These are phyloP conservation scores for Carposina sasakii DNA, from an alignment of 1,140 invertebrate genomes.

Conservation along the genomic window DNA sequence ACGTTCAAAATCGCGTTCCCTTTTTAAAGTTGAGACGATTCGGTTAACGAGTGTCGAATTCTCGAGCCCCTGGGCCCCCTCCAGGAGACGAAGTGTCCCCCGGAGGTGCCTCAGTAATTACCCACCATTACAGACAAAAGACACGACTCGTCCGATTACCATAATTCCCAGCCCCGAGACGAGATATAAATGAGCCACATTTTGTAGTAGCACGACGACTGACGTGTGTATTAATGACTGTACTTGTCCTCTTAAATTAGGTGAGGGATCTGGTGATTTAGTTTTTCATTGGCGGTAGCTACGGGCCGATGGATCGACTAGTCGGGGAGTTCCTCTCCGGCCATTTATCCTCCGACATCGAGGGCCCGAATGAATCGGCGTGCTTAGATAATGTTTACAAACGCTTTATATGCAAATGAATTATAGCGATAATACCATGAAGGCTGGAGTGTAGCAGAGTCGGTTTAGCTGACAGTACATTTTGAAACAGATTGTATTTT, in stretches of 20 bases:
- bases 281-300: slow-evolving; percentile 58
- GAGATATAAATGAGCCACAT: slow-evolving; percentile 66
- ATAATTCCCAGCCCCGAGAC: slow-evolving; percentile 63
- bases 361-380: slow-evolving; percentile 22
- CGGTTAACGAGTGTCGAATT: slow-evolving; percentile 69
- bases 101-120: slow-evolving; percentile 63
- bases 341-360: slow-evolving; percentile 20
- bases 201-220: slow-evolving; percentile 65
- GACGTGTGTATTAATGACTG: slow-evolving; percentile 70
- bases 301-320: slow-evolving; percentile 25
- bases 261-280: slow-evolving; percentile 61
- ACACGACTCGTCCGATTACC: slow-evolving; percentile 67
- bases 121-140: slow-evolving; percentile 70
- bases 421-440: no score
- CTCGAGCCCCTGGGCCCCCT: slow-evolving; percentile 42
- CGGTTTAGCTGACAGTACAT: no score
- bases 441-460: no score
- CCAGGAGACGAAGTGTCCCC: slow-evolving; percentile 53
- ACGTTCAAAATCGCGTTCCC: slow-evolving; percentile 61
- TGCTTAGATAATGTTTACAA: slow-evolving; percentile 36
- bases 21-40: slow-evolving; percentile 69
- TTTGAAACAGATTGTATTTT: no score
- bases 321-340: slow-evolving; percentile 1
- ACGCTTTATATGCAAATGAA: slow-evolving; percentile 24
- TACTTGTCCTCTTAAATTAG: slow-evolving; percentile 70